A percentile compares a stretch with the other conserved stretches of the same genome.
phyloP scores from a whole-genome alignment of 2,113 vertebrate genomes.

The Brienomyrus brachyistius region DNA sequence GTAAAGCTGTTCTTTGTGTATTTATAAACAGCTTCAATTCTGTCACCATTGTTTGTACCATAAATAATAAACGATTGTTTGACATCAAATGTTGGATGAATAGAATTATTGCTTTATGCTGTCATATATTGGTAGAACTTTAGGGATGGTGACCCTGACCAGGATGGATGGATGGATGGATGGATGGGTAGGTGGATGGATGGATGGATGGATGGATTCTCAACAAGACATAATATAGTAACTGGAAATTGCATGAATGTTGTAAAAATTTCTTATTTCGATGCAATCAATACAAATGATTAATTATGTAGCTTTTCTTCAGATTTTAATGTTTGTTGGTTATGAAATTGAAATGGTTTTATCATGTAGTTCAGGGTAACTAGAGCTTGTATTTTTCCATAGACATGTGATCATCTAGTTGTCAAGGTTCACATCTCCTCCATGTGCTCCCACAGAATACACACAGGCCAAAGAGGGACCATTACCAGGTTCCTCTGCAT shows the following conservation, averaged over 20 bases:
- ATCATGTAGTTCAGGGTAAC: background rate
- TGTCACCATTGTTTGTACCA: slow-evolving; percentile 99
- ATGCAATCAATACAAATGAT: background rate
- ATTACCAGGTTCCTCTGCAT: background rate
- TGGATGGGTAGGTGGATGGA: background rate
- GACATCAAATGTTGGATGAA: slow-evolving; percentile 73
- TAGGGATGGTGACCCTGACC: background rate
- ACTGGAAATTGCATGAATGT: background rate
- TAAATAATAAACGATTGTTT: slow-evolving; percentile 98
- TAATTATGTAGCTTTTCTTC: background rate
- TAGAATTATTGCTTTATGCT: slow-evolving; percentile 15
- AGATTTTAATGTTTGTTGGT: background rate
- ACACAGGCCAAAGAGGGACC: background rate
- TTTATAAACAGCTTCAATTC: slow-evolving; percentile 94
- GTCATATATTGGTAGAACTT: background rate
- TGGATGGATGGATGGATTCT: background rate
- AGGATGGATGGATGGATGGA: background rate
- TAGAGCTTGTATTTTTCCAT: background rate
- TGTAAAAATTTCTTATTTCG: background rate
- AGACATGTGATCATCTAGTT: background rate
- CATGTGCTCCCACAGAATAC: background rate
- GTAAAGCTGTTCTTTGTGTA: slow-evolving; percentile 99
- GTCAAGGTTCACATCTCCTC: background rate
- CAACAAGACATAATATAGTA: background rate
- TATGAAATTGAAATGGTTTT: background rate